Percentiles rank a stretch among this genome's conserved stretches.
Evolutionary conservation across 2,888 invertebrate genomes (phyloP).

Genomic region (Barypeithes pellucidus): DNA sequence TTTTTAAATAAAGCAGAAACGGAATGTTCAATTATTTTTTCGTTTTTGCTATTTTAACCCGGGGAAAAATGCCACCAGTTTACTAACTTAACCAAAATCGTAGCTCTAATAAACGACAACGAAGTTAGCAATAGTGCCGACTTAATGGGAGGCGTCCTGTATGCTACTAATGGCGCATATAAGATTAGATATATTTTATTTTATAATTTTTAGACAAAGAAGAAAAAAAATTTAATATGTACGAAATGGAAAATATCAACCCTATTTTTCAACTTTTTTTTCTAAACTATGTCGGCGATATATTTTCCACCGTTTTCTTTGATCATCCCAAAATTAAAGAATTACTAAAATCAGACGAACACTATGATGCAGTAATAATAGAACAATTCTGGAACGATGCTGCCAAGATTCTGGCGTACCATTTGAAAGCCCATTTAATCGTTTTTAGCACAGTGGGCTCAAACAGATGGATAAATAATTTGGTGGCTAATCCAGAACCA

Average conservation of each 20-base stretch:
- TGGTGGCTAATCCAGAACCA: conserved; percentile 71
- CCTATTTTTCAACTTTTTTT: conserved; percentile 33
- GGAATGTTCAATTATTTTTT: too few species aligned
- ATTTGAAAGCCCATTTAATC: conserved; percentile 65
- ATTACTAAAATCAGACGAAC: conserved; percentile 59
- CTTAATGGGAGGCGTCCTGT: too few species aligned
- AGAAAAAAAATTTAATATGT: conserved; percentile 14
- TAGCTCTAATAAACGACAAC: too few species aligned
- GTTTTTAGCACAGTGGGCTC: conserved; percentile 69
- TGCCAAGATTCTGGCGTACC: conserved; percentile 65
- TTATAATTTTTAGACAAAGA: conserved; percentile 8
- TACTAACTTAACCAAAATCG: too few species aligned
- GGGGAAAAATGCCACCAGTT: too few species aligned
- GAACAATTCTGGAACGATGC: conserved; percentile 71
- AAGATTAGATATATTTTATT: too few species aligned
- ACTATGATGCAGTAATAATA: conserved; percentile 65
- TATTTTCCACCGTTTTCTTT: conserved; percentile 27
- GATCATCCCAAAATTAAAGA: conserved; percentile 47
- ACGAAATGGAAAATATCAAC: conserved; percentile 35
- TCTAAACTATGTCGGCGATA: neutral
- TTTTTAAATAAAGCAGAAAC: too few species aligned
- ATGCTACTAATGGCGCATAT: too few species aligned
- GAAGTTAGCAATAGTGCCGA: too few species aligned
- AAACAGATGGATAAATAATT: conserved; percentile 69
- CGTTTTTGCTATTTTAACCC: too few species aligned